Conservation (phyloP, 1,140 invertebrate genomes). For the Sarcophaga bullata region DNA sequence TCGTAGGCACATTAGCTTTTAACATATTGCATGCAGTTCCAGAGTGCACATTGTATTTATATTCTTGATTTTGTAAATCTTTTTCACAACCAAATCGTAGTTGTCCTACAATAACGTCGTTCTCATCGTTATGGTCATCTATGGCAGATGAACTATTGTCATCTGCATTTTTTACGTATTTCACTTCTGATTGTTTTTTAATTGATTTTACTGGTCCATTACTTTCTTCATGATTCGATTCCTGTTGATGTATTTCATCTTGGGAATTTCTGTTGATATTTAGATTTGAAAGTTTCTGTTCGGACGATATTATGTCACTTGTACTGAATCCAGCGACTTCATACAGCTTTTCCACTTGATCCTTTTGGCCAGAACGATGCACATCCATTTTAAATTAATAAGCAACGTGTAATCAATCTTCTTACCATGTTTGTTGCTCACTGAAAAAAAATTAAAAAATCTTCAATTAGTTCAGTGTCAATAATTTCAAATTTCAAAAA, state of each 20-base stretch:
- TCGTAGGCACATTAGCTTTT: background rate
- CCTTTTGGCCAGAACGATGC: background rate
- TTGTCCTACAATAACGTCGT: background rate
- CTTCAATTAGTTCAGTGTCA: no score
- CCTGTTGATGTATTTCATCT: no score
- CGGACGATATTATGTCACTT: background rate
- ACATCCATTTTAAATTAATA: conserved; percentile 16
- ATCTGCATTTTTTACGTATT: background rate
- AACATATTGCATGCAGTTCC: background rate
- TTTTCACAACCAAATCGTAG: conserved; percentile 24
- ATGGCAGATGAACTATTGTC: background rate
- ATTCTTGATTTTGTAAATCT: background rate
- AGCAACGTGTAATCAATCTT: background rate
- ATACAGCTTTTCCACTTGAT: background rate
- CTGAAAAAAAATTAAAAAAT: background rate
- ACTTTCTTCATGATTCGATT: no score
- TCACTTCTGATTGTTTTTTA: no score
- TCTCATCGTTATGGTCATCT: background rate
- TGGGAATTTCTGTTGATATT: background rate
- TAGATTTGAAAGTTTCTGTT: background rate
- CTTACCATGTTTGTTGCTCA: background rate
- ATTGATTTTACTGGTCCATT: no score
- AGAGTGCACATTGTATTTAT: background rate
- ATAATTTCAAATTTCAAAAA: no score
- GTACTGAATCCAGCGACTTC: background rate